Evolutionary conservation across 2,113 vertebrate species (phyloP), one percentile per base, ranked within the genome.

Genomic region (Oncorhynchus masou): DNA sequence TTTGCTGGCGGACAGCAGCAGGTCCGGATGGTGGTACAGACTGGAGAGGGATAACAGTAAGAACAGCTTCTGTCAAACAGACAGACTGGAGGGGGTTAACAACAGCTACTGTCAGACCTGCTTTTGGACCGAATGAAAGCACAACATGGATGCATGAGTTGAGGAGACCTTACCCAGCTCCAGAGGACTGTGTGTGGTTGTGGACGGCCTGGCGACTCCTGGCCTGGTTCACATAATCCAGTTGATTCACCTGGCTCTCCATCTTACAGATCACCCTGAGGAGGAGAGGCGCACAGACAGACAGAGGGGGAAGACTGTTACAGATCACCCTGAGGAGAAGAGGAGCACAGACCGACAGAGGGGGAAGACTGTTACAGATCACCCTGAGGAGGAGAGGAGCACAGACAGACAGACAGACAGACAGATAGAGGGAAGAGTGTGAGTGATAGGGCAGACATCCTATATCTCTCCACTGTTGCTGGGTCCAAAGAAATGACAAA

Each of bases 231-330:
- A 98, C 96, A 22, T 98, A 96, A 74, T 99, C 97, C 65, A 97
- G 90, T 90, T 99, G 98, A 89, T 95, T 97, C 81, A 99, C 94
- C 88, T 99, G 97, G 79, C 93, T 93, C 93, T 99, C 97, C 34
- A 99, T 94, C 78, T 98, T 99, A 45, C 92, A 95, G 88, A 96
- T 39, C 34, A 39, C 34, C 34, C 34, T 39, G 34, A 39, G 0
- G 8, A 39, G 34, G 6, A 39, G 6, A 39, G 7, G 34, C 2
- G 1, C 34, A 39, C 34, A 39, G 34, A 39, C 34, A 39, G 34
- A 34, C 6, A 4, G 4, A 39, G 8, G 0, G 34, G 34, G 34
- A 9, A 9, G 34, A 39, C 8, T 9, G 34, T 39, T 39, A 39
- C 7, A 39, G 29, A 31, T 31, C 29, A 31, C 29, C 29, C 29